These are phyloP conservation scores for Betta splendens DNA, from an alignment of 2,797 vertebrate genomes.

Conservation along the genomic window DNA sequence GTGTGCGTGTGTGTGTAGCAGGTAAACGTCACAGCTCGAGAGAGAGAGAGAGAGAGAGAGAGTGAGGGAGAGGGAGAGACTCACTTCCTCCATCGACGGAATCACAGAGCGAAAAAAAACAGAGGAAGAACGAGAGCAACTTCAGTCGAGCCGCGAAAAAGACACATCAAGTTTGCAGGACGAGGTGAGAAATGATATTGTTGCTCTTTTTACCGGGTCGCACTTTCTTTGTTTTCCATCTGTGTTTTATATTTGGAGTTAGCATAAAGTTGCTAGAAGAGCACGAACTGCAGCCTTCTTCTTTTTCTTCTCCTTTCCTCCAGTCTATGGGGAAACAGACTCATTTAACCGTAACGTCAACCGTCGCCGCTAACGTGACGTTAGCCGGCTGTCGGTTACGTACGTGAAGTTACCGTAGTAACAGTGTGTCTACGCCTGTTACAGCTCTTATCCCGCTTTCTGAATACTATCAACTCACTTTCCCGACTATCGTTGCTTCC, in stretches of 20 bases:
- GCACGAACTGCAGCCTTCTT: neutral
- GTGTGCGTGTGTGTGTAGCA: slow-evolving; percentile 39
- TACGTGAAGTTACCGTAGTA: neutral
- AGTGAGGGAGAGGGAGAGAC: slow-evolving; percentile 61
- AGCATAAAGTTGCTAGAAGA: slow-evolving; percentile 20
- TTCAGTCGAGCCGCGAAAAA: slow-evolving; percentile 32
- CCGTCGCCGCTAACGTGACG: slow-evolving; percentile 8
- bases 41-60: slow-evolving; percentile 57
- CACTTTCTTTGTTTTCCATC: too few relatives aligned
- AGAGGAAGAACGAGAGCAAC: slow-evolving; percentile 49
- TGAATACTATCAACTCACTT: neutral
- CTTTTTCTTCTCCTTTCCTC: neutral
- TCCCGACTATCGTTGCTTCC: neutral
- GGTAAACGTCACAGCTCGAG: slow-evolving; percentile 77
- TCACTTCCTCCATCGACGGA: slow-evolving; percentile 82
- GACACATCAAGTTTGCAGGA: slow-evolving; percentile 16
- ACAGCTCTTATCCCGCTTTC: neutral
- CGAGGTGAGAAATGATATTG: slow-evolving; percentile 59
- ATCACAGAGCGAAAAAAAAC: slow-evolving; percentile 58
- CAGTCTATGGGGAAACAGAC: slow-evolving; percentile 16
- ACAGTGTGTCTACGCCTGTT: neutral
- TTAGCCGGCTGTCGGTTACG: neutral
- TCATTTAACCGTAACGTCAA: slow-evolving; percentile 5
- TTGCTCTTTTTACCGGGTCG: neutral
- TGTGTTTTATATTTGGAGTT: neutral